Base-by-base conservation (phyloP, 1,140 invertebrate genomes). In the Trachelipus rathkii region DNA sequence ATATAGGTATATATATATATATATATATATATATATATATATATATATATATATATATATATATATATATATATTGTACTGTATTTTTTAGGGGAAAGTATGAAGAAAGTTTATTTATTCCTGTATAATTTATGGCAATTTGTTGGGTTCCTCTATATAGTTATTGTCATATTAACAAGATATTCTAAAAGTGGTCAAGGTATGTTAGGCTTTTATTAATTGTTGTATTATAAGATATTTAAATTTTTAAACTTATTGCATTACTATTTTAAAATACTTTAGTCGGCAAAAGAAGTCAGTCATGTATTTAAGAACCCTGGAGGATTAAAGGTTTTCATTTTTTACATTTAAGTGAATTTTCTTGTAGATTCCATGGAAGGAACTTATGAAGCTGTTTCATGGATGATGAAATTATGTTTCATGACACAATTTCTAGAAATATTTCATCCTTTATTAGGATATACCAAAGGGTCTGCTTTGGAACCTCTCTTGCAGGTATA, bases 111-210 rank as follows among this genome's bases (percentile, higher is more conserved):
- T 0, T 97, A 97, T 84, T 85, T 97, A 69, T 89, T 94, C 75
- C 85, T 95, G 69, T 97, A 97, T 86, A 97, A 97, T 85, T 85
- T 97, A 75, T 93, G 91, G 83, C 95, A 96, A 88, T 95, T 94
- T 84, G 88, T 96, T 77, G 94, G 94, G 10, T 97, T 91, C 84
- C 86, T 89, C 7, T 96, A 95, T 82, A 87, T 96, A 44, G 82
- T 94, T 21, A 84, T 87, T 23, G 90, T 95, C 13, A 90, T 97
- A 85, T 85, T 85, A 1, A 89, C 95, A 19, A 87, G 90, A 72
- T 95, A 92, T 84, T 87, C 89, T 0, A 91, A 89, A 81, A 88
- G 93, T 82, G 93, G 92, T 1, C 83, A 86, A 84, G 88, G 90
- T 91, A 84, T 84, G 84, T 71, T 33, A 33, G 6, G 33, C 33